Conservation (phyloP, 2,888 invertebrate species). For the Polydrusus tereticollis region DNA sequence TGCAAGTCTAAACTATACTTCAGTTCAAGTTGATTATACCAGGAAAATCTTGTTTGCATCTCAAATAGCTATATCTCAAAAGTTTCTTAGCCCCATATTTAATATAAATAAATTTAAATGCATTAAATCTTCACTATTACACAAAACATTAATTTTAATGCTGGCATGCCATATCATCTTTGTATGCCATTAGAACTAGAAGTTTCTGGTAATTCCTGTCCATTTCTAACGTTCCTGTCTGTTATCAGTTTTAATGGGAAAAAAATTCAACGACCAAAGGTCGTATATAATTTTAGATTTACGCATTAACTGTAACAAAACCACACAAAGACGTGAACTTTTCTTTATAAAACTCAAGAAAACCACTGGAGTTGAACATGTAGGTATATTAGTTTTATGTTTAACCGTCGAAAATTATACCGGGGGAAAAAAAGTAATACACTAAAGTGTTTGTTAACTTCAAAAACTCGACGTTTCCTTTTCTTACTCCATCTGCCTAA, state of each 20-base stretch:
- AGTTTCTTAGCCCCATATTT: too few species aligned
- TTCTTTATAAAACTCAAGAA: conserved; percentile 35
- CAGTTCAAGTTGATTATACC: too few species aligned
- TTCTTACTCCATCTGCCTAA: too few species aligned
- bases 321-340: conserved; percentile 49
- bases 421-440: not conserved
- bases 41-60: too few species aligned
- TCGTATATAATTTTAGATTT: conserved; percentile 41
- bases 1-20: too few species aligned
- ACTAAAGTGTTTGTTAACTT: too few species aligned
- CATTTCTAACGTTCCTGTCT: not conserved
- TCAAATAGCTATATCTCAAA: too few species aligned
- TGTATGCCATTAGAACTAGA: too few species aligned
- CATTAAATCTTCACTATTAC: too few species aligned
- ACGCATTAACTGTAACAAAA: conserved; percentile 44
- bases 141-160: too few species aligned
- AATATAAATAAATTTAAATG: too few species aligned
- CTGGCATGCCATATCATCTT: not conserved
- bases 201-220: not conserved
- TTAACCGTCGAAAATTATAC: conserved; percentile 18
- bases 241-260: conserved; percentile 27
- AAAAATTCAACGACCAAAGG: conserved; percentile 19
- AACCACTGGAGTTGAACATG: conserved; percentile 41
- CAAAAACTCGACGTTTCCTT: too few species aligned
- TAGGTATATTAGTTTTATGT: conserved; percentile 15